A percentile compares a stretch with the other conserved stretches of the same genome.
phyloP scores from a whole-genome alignment of 2,113 vertebrate genomes.

The Saiga tatarica region DNA sequence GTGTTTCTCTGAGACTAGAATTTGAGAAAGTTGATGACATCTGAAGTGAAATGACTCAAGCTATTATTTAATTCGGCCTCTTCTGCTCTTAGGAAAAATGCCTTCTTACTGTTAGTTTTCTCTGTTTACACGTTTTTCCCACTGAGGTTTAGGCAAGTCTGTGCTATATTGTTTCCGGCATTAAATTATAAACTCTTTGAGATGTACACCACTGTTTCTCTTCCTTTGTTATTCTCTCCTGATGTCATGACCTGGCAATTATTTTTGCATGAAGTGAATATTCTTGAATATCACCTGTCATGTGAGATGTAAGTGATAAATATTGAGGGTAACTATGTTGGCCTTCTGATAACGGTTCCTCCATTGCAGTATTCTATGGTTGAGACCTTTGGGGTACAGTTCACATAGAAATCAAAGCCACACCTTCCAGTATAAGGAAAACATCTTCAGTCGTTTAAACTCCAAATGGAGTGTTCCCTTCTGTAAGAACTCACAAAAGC shows the following conservation, averaged over 20 bases:
- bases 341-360: rapidly evolving
- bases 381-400: background rate
- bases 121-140: background rate
- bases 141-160: background rate
- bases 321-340: rapidly evolving
- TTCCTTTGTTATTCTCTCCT: background rate
- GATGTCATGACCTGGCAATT: background rate
- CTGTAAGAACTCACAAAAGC: background rate
- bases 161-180: rapidly evolving
- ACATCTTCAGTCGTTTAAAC: background rate
- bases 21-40: background rate
- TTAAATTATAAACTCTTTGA: background rate
- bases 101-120: rapidly evolving
- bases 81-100: background rate
- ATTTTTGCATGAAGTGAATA: background rate
- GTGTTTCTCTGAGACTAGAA: background rate
- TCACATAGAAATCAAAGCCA: background rate
- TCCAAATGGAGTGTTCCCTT: background rate
- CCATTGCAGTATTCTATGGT: rapidly evolving
- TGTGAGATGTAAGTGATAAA: rapidly evolving
- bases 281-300: background rate
- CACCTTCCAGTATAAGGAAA: background rate
- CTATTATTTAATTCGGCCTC: rapidly evolving
- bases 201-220: background rate
- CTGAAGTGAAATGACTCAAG: background rate